These are phyloP conservation scores for Clamator glandarius DNA, from an alignment of 2,797 vertebrate species.

Conservation along the genomic window DNA sequence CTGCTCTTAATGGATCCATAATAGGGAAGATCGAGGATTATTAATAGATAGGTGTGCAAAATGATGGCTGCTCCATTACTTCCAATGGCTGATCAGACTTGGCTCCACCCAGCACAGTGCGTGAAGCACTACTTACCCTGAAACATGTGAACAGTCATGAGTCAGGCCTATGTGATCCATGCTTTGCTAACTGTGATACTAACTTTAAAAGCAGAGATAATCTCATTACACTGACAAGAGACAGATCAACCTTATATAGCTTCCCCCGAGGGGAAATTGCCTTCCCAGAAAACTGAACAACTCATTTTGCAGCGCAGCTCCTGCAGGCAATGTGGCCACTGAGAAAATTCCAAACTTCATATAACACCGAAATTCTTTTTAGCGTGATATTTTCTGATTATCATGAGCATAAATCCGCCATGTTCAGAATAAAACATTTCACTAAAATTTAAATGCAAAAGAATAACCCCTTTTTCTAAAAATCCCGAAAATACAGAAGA, in stretches of 20 bases:
- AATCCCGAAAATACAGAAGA: background rate
- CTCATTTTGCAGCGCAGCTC: background rate
- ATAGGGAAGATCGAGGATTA: background rate
- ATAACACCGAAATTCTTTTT: background rate
- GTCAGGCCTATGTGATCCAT: background rate
- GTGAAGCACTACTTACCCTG: background rate
- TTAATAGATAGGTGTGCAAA: background rate
- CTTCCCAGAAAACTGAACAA: background rate
- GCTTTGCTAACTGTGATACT: background rate
- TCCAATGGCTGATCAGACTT: background rate
- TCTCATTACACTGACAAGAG: background rate
- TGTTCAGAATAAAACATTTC: background rate
- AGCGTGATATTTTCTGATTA: background rate
- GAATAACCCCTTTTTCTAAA: background rate
- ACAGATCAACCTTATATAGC: background rate
- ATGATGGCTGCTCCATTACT: background rate
- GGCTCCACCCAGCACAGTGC: background rate
- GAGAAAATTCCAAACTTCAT: background rate
- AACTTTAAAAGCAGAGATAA: background rate
- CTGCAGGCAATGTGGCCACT: background rate
- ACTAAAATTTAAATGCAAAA: background rate
- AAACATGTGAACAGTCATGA: background rate
- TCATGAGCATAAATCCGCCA: background rate
- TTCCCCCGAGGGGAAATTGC: background rate
- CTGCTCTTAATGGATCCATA: background rate